Conservation (phyloP, 2,797 vertebrate genomes). For the Sebastiscus albofasciatus region DNA sequence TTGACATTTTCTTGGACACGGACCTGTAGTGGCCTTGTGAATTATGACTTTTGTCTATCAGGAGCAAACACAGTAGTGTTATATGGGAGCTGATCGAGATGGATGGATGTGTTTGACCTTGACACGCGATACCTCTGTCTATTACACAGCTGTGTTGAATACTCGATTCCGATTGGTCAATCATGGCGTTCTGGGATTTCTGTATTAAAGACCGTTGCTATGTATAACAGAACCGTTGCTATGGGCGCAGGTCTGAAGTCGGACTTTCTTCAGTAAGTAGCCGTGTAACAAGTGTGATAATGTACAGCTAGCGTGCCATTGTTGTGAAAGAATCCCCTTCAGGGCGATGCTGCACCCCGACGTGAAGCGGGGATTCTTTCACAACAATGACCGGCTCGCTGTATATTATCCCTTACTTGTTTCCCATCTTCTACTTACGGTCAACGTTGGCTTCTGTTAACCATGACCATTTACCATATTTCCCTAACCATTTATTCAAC, state of each 20-base stretch:
- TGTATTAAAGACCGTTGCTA: too few species aligned
- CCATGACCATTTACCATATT: neutral
- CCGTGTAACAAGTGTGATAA: too few species aligned
- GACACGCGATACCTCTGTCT: neutral
- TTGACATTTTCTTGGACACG: neutral
- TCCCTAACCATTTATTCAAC: neutral
- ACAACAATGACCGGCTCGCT: too few species aligned
- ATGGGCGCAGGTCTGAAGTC: too few species aligned
- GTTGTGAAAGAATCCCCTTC: too few species aligned
- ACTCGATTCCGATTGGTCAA: too few species aligned
- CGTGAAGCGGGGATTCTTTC: too few species aligned
- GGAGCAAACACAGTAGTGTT: neutral
- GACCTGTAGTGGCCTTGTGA: neutral
- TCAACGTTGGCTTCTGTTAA: neutral
- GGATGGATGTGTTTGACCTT: neutral
- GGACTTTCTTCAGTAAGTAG: too few species aligned
- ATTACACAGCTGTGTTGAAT: too few species aligned
- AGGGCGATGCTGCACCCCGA: fast-evolving
- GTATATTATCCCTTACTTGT: neutral
- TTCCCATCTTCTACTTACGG: neutral
- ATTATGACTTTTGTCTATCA: neutral
- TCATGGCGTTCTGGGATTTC: too few species aligned
- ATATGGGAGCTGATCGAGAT: neutral
- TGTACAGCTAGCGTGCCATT: too few species aligned
- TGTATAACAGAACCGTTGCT: too few species aligned